Conservation (phyloP, 2,888 invertebrate genomes). For the Ferrisia virgata region DNA sequence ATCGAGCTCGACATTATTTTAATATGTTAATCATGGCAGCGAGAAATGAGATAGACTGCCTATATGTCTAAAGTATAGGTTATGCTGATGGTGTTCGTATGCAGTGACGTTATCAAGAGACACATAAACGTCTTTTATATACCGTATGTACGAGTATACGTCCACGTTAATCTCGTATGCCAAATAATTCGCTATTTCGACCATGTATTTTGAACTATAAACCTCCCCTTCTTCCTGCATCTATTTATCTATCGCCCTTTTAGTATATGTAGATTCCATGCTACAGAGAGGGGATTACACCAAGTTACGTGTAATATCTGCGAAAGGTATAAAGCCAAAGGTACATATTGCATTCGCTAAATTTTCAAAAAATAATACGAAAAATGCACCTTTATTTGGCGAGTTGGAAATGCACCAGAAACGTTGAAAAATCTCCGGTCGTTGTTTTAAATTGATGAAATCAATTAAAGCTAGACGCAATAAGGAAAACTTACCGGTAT, state of each 20-base stretch:
- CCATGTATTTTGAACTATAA: background rate
- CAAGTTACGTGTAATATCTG: no score
- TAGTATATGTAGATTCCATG: no score
- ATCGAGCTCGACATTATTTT: background rate
- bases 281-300: no score
- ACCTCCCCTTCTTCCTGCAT: background rate
- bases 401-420: background rate
- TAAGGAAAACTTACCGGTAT: constrained; percentile 8
- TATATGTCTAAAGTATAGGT: background rate
- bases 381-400: no score
- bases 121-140: background rate
- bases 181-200: background rate
- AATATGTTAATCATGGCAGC: background rate
- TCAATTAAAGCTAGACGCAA: constrained; percentile 1
- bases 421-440: background rate
- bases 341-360: no score
- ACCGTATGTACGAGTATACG: background rate
- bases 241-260: background rate
- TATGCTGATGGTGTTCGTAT: background rate
- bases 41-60: background rate
- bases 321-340: no score
- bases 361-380: no score
- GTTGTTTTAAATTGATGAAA: background rate
- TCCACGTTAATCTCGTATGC: background rate
- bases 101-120: constrained; percentile 2